Base-by-base conservation (phyloP, 2,888 invertebrate genomes). In the Synanthedon myopaeformis region DNA sequence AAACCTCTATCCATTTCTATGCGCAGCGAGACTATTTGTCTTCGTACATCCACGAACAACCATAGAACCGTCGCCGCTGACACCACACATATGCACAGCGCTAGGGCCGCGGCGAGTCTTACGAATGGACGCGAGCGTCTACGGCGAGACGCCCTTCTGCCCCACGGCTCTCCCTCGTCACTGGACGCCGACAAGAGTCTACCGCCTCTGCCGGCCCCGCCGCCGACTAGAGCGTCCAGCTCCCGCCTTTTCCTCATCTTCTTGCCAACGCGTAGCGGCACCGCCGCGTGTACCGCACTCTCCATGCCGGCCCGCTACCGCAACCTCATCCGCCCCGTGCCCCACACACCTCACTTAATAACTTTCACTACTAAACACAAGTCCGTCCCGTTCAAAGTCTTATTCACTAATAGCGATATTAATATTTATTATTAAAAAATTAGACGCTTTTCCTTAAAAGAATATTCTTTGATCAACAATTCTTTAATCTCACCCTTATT, bases 161-260 rank as follows among this genome's bases (percentile, higher is more conserved):
- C 78, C 85, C 86, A 84, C 78, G 80, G 92, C 88, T 83, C 92
- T 71, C 87, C 86, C 52, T 87, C 87, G 54, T 87, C 87, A 54
- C 86, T 86, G 50, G 92, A 91, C 57, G 92, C 87, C 52, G 92
- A 89, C 65, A 90, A 85, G 62, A 92, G 89, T 72, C 92, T 82
- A 49, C 87, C 87, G 1, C 86, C 79, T 4, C 89, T 72, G 28
- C 81, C 79, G 1, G 79, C 85, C 35, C 72, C 80, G 72, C 92
- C 74, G 80, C 89, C 70, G 52, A 92, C 92, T 54, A 93, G 76
- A 49, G 93, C 93, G 73, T 93, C 93, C 64, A 93, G 80, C 76
- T 93, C 93, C 69, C 92, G 89, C 61, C 93, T 89, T 72, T 93
- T 93, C 69, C 92, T 89, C 92, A 93, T 93, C 82, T 93, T 93